phyloP scores from a whole-genome alignment of 30 jellyfish, hydroid and myxozoan genomes.

The Mastigias papua region DNA sequence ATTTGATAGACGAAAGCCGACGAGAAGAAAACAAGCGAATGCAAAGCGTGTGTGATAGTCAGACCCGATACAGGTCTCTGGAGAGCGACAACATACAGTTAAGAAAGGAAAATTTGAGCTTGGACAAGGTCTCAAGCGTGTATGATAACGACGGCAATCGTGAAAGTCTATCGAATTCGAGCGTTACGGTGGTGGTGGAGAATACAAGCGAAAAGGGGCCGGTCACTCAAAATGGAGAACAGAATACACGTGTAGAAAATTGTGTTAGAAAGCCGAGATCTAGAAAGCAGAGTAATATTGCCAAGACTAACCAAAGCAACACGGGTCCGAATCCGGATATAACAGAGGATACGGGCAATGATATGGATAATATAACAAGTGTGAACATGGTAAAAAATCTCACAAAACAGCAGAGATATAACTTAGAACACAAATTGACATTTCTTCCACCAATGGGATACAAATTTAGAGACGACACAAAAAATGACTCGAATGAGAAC shows the following conservation, averaged over 20 bases:
- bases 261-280: not conserved
- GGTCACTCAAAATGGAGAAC: not conserved
- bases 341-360: not conserved
- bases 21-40: not conserved
- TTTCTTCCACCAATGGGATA: constrained; percentile 55
- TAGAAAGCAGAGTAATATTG: not conserved
- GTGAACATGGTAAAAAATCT: constrained; percentile 64
- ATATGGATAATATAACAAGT: constrained; percentile 3
- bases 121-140: not conserved
- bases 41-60: not conserved
- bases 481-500: constrained; percentile 2
- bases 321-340: not conserved
- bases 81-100: not conserved
- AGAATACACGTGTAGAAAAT: not conserved
- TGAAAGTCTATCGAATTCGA: not conserved
- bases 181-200: not conserved
- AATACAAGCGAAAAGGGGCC: not conserved
- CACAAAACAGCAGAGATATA: constrained; percentile 39
- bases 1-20: constrained; percentile 1
- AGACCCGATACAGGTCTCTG: not conserved
- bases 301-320: not conserved
- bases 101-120: not conserved
- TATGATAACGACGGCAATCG: not conserved
- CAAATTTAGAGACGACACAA: constrained; percentile 30
- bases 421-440: constrained; percentile 51